Evolutionary conservation across 2,888 invertebrate genomes (phyloP).

Genomic region (Mythimna albipuncta): DNA sequence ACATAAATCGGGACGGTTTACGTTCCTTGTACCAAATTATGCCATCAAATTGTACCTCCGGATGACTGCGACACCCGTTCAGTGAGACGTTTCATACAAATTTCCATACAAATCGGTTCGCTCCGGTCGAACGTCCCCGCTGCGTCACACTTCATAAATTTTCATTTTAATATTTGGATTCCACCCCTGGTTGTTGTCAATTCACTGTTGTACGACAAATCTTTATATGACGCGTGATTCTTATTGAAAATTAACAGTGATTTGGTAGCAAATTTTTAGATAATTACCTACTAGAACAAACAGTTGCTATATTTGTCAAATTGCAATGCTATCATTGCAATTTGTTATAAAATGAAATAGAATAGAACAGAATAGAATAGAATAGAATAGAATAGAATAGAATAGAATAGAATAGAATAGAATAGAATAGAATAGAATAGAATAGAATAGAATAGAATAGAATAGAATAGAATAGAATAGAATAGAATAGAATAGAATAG

Average conservation of each 20-base stretch:
- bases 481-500: no score
- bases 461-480: no score
- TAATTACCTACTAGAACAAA: background rate
- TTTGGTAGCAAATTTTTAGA: constrained; percentile 14
- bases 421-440: no score
- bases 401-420: no score
- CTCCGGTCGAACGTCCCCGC: constrained; percentile 74
- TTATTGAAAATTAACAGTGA: constrained; percentile 23
- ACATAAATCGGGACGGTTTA: constrained; percentile 87
- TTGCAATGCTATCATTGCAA: no score
- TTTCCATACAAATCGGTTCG: constrained; percentile 90
- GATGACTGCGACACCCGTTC: constrained; percentile 74
- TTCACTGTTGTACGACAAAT: constrained; percentile 70
- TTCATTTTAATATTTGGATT: constrained; percentile 86
- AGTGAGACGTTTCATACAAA: constrained; percentile 80
- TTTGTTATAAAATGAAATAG: no score
- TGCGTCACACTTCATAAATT: constrained; percentile 88
- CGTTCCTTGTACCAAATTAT: constrained; percentile 87
- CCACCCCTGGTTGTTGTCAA: constrained; percentile 72
- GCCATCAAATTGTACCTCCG: constrained; percentile 86
- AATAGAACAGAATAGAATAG: no score
- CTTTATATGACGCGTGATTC: constrained; percentile 50
- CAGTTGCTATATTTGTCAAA: no score
- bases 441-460: no score
- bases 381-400: no score